Evolutionary conservation across 2,113 vertebrate genomes (phyloP).

Genomic region (Plectropomus leopardus): DNA sequence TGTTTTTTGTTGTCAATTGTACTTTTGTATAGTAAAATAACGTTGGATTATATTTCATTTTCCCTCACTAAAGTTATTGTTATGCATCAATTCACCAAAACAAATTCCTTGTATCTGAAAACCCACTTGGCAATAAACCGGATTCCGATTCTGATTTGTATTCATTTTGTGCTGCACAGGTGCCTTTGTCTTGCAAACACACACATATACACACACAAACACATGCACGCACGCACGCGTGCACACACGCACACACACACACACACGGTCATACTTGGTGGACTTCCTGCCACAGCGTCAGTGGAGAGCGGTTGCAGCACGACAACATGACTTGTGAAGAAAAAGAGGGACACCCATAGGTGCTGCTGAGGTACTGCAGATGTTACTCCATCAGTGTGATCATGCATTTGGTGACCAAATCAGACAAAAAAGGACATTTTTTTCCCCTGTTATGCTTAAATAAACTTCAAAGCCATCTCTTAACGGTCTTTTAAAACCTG

Average conservation of each 20-base stretch:
- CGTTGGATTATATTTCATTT: not conserved
- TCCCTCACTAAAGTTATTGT: not conserved
- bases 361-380: conserved; percentile 75
- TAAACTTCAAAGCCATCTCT: not conserved
- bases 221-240: conserved; percentile 9
- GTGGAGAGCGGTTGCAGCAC: conserved; percentile 27
- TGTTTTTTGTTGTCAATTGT: not conserved
- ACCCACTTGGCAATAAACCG: not conserved
- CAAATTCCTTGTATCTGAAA: not conserved
- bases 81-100: not conserved
- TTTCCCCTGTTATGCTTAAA: not conserved
- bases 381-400: conserved; percentile 2
- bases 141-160: conserved; percentile 1
- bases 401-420: conserved; percentile 15
- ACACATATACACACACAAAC: conserved; percentile 11
- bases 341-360: conserved; percentile 88
- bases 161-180: conserved; percentile 25
- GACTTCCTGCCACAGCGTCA: not conserved
- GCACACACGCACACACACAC: conserved; percentile 10
- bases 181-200: conserved; percentile 27
- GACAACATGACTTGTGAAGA: conserved; percentile 74
- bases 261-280: conserved; percentile 4
- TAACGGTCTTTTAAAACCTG: no score
- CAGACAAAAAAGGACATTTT: conserved; percentile 1
- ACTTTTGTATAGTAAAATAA: conserved; percentile 19